Evolutionary conservation across 2,113 vertebrate genomes (phyloP).

Genomic region (Tachysurus vachellii): DNA sequence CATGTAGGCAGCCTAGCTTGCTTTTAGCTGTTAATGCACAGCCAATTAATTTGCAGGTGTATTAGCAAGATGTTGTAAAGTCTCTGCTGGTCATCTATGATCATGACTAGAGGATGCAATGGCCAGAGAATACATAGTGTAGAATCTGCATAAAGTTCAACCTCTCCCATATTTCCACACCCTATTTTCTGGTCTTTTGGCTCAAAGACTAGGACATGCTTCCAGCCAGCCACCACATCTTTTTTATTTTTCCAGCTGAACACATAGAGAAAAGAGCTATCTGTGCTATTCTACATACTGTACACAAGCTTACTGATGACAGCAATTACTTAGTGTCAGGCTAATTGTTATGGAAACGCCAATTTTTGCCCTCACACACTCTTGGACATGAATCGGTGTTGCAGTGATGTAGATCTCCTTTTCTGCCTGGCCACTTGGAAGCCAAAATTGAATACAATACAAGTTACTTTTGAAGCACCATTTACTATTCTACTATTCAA

Average conservation of each 20-base stretch:
- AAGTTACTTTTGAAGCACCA: neutral
- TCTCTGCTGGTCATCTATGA: neutral
- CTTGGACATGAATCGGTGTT: neutral
- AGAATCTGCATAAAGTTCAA: neutral
- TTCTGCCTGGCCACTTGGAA: neutral
- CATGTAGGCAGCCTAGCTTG: neutral
- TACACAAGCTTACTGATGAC: neutral
- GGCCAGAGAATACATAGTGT: neutral
- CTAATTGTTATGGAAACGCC: neutral
- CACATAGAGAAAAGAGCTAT: neutral
- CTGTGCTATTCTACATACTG: neutral
- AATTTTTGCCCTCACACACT: neutral
- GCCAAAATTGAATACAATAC: neutral
- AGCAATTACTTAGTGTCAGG: neutral
- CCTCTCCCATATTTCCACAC: neutral
- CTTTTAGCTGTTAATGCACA: neutral
- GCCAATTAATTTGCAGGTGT: neutral
- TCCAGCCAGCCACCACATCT: neutral
- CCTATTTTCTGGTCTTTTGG: neutral
- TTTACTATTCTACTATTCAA: neutral
- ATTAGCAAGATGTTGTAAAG: neutral
- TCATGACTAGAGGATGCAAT: neutral
- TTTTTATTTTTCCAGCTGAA: neutral
- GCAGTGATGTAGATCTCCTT: neutral
- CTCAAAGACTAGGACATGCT: neutral